Conservation (phyloP, 2,797 vertebrate genomes). For the Chiloscyllium punctatum region DNA sequence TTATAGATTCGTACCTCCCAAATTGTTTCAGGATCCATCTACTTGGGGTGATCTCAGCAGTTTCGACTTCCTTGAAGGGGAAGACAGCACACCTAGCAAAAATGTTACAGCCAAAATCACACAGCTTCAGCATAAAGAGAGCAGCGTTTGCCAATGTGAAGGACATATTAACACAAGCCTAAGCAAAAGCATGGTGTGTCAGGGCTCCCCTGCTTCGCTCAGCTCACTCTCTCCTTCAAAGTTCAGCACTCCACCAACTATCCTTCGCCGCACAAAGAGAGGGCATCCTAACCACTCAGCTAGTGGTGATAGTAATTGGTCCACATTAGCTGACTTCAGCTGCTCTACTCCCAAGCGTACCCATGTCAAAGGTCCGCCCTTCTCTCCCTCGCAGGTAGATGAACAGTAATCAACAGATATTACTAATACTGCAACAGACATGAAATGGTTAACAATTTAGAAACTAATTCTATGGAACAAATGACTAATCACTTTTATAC, state of each 20-base stretch:
- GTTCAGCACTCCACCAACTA: conserved; percentile 54
- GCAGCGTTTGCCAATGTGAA: conserved; percentile 52
- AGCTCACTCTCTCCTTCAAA: conserved; percentile 60
- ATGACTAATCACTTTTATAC: conserved; percentile 62
- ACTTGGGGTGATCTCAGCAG: conserved; percentile 70
- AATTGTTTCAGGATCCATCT: conserved; percentile 78
- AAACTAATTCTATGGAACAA: conserved; percentile 69
- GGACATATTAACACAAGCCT: conserved; percentile 56
- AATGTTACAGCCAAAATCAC: conserved; percentile 54
- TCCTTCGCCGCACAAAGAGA: conserved; percentile 61
- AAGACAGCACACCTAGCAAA: conserved; percentile 59
- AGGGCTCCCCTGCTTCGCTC: conserved; percentile 56
- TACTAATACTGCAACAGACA: conserved; percentile 65
- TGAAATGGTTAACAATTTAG: conserved; percentile 62
- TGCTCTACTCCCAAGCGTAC: conserved; percentile 70
- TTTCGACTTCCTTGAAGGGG: conserved; percentile 68
- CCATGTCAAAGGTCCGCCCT: conserved; percentile 77
- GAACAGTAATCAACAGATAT: conserved; percentile 61
- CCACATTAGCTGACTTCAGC: conserved; percentile 62
- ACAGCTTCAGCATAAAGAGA: conserved; percentile 58
- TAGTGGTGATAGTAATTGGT: conserved; percentile 56
- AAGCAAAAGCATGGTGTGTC: conserved; percentile 52
- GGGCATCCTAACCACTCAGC: conserved; percentile 56
- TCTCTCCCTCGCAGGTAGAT: conserved; percentile 90
- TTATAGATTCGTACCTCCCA: conserved; percentile 67